Percentiles rank a stretch among this genome's conserved stretches.
Conservation (phyloP, 2,113 vertebrate species). For the Hemibagrus wyckioides region DNA sequence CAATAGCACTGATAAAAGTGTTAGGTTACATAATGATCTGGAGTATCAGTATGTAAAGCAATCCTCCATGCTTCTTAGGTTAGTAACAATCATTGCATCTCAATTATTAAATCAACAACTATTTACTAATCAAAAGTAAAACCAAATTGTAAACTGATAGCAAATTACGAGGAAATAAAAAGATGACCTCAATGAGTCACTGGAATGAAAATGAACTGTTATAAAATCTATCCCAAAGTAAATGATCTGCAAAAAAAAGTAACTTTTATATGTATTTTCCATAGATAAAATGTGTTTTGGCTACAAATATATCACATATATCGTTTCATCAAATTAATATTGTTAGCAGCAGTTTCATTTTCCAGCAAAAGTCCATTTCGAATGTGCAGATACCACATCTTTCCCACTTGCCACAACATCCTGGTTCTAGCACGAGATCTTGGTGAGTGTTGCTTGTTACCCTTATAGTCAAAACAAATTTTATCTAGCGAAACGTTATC, state of each 20-base stretch:
- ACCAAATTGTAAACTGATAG: neutral
- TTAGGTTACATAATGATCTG: neutral
- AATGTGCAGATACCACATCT: conserved; percentile 9
- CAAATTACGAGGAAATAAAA: neutral
- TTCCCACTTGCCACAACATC: conserved; percentile 20
- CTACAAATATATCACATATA: neutral
- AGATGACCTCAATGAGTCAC: neutral
- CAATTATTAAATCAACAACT: no score
- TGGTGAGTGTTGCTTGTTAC: conserved; percentile 1
- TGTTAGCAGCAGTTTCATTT: neutral
- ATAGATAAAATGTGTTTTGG: neutral
- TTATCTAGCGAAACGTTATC: conserved; percentile 4
- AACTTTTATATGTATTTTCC: neutral
- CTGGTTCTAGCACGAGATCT: neutral
- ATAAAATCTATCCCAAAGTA: neutral
- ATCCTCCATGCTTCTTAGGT: conserved; percentile 62
- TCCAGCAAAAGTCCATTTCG: neutral
- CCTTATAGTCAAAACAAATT: conserved; percentile 11
- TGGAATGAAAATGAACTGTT: neutral
- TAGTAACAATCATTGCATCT: conserved; percentile 58
- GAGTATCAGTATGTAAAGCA: conserved; percentile 34
- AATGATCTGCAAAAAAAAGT: neutral
- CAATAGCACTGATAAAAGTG: neutral
- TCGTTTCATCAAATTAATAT: neutral
- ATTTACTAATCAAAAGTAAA: neutral